A percentile compares a stretch with the other conserved stretches of the same genome.
Evolutionary conservation across 2,113 vertebrate species (phyloP).

Genomic region (Phoxinus phoxinus): DNA sequence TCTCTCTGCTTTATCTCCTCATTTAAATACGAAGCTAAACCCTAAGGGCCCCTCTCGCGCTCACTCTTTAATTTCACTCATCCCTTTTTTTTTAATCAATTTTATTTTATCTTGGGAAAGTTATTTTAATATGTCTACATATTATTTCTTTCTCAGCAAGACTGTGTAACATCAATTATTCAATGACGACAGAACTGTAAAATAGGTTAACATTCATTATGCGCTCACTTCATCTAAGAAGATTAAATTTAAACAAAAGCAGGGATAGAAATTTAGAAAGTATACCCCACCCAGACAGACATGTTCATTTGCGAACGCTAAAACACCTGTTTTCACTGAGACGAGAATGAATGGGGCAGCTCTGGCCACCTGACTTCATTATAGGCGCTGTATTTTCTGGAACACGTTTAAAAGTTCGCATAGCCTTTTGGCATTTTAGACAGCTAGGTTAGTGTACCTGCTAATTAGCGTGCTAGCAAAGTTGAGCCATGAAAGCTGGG

Average conservation of each 20-base stretch:
- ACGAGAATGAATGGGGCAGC: background rate
- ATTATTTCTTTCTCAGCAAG: slow-evolving; percentile 41
- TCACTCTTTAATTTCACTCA: slow-evolving; percentile 24
- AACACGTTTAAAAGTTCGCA: slow-evolving; percentile 5
- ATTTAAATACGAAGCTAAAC: slow-evolving; percentile 77
- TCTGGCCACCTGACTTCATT: slow-evolving; percentile 29
- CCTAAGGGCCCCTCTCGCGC: slow-evolving; percentile 60
- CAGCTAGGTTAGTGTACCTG: slow-evolving; percentile 37
- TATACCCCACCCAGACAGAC: background rate
- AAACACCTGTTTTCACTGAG: slow-evolving; percentile 8
- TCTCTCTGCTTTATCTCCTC: slow-evolving; percentile 65
- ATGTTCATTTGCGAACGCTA: background rate
- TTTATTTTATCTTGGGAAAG: slow-evolving; percentile 40
- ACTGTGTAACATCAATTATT: slow-evolving; percentile 43
- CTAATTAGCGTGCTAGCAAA: slow-evolving; percentile 25
- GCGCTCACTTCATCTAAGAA: slow-evolving; percentile 13
- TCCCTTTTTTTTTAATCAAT: slow-evolving; percentile 53
- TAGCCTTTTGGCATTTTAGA: slow-evolving; percentile 22
- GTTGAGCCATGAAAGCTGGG: slow-evolving; percentile 22
- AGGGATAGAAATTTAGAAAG: background rate
- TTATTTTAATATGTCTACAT: slow-evolving; percentile 48
- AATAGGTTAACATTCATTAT: slow-evolving; percentile 44
- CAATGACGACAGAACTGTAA: slow-evolving; percentile 34
- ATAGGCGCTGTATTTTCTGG: background rate
- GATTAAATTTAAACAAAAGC: slow-evolving; percentile 26